These are phyloP conservation scores for Notamacropus eugenii DNA, from an alignment of 2,797 vertebrate genomes.

Conservation along the genomic window DNA sequence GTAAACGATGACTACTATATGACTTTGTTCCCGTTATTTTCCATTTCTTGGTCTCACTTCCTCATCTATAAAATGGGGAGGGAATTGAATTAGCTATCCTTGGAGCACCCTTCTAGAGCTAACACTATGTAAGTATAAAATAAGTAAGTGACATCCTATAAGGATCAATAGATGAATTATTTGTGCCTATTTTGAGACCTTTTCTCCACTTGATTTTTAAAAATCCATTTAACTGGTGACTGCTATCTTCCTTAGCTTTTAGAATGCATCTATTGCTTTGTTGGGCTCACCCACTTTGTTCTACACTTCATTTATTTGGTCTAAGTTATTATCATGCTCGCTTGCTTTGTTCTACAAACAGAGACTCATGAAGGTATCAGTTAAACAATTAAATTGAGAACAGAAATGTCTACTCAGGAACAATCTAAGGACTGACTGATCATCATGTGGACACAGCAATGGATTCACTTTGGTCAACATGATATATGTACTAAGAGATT, in stretches of 20 bases:
- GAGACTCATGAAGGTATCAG: not conserved
- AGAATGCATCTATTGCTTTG: not conserved
- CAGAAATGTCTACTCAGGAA: not conserved
- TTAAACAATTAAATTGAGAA: not conserved
- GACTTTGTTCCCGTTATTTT: not conserved
- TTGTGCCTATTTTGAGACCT: not conserved
- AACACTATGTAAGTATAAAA: not conserved
- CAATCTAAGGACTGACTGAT: not conserved
- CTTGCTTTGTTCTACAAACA: not conserved
- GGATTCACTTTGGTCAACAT: not conserved
- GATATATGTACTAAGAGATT: not conserved
- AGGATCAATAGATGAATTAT: not conserved
- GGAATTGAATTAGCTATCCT: not conserved
- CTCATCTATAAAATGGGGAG: not conserved
- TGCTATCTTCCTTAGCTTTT: not conserved
- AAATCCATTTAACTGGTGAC: not conserved
- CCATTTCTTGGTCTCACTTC: not conserved
- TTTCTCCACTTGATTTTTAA: not conserved
- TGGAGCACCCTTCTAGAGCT: not conserved
- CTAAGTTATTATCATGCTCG: not conserved
- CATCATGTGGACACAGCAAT: not conserved
- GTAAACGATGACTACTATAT: not conserved
- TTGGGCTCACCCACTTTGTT: not conserved
- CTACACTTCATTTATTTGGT: not conserved
- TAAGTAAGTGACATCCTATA: not conserved